Conservation (phyloP, 2,888 invertebrate species). For the Teinopalpus imperialis region DNA sequence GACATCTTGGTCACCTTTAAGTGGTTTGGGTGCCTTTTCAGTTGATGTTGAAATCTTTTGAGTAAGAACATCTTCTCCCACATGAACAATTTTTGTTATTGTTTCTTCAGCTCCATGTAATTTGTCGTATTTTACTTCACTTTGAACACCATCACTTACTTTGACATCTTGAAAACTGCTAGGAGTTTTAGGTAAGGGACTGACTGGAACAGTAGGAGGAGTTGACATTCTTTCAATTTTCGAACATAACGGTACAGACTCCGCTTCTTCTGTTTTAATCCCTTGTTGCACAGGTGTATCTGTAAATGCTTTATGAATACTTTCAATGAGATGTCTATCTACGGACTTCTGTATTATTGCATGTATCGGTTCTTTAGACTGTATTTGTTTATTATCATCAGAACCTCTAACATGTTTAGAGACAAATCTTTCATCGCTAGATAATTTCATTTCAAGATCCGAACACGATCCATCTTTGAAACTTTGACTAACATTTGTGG, state of each 20-base stretch:
- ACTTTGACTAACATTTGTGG: constrained; percentile 28
- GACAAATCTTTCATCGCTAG: no score
- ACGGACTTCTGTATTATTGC: constrained; percentile 27
- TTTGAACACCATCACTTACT: constrained; percentile 63
- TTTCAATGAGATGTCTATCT: constrained; percentile 50
- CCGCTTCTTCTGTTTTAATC: constrained; percentile 62
- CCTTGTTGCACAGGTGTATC: constrained; percentile 68
- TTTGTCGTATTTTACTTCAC: constrained; percentile 65
- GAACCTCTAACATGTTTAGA: constrained; percentile 32
- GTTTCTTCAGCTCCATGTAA: constrained; percentile 70
- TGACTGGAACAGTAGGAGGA: constrained; percentile 86
- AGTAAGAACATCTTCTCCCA: constrained; percentile 75
- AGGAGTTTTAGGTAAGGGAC: constrained; percentile 78
- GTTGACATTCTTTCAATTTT: constrained; percentile 75
- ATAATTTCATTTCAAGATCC: no score
- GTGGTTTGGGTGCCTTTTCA: constrained; percentile 64
- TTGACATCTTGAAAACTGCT: constrained; percentile 64
- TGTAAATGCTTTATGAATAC: constrained; percentile 65
- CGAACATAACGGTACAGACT: constrained; percentile 43
- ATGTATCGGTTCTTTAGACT: neutral
- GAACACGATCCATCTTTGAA: no score
- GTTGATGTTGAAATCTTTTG: constrained; percentile 77
- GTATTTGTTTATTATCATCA: neutral
- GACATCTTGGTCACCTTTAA: constrained; percentile 42
- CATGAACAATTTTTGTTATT: constrained; percentile 75